Evolutionary conservation across 2,113 vertebrate genomes (phyloP), one percentile per base, ranked within the genome.

Genomic region (Echinops telfairi): DNA sequence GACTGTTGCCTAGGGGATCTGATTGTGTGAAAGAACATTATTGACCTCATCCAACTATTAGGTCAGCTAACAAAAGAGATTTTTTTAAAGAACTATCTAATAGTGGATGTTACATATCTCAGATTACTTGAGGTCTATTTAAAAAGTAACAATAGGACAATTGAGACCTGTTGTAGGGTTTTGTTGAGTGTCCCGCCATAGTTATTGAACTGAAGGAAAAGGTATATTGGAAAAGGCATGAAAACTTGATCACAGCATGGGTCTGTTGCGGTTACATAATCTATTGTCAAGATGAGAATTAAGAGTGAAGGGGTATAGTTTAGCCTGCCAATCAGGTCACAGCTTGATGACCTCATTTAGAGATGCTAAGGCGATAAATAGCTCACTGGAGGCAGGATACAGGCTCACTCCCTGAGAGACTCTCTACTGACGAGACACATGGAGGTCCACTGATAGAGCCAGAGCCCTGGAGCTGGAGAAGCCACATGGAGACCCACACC

Each of bases 81-180:
- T 53, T 53, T 12, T 53, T 53, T 12, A 7, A 53, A 4, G 3
- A 62, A 68, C 27, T 19, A 33, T 23, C 17, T 9, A 31, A 1
- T 71, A 2, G 38, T 43, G n/a, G 43, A 43, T 81, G 31, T 70
- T 76, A 36, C 3, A 81, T 66, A 2, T 40, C 38, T 47, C 53
- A 83, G 29, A 36, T 36, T 86, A 64, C 23, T 64, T 70, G n/a
- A 91, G 22, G 81, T n/a, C n/a, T 75, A n/a, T 88, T 91, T 23
- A 83, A 88, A 10, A 58, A 15, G 19, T 38, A 58, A 19, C 71
- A 15, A 94, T 5, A 71, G 2, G 7, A 89, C 17, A n/a, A 9
- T 10, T 75, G 29, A 22, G 27, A 20, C 47, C 16, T 82, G 81
- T 60, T 71, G 9, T 17, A 43, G 36, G 77, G 38, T 19, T 29